phyloP scores from a whole-genome alignment of 2,113 vertebrate genomes.

The Pangasianodon gigas region DNA sequence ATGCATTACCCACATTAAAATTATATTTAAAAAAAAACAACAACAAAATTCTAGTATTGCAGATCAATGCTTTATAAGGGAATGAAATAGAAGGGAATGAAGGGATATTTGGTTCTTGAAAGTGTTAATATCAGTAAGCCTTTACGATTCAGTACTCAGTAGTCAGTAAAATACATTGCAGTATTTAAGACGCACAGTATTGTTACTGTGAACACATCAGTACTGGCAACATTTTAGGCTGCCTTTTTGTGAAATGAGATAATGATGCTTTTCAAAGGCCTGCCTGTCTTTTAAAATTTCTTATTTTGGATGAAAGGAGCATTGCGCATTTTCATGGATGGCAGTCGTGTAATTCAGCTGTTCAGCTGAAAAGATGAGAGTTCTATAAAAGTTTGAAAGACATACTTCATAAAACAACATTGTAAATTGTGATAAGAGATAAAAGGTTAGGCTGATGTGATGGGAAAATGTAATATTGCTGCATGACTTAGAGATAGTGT shows the following conservation, averaged over 20 bases:
- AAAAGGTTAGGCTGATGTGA: neutral
- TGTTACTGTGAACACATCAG: neutral
- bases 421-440: neutral
- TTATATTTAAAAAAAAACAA: neutral
- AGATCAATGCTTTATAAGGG: neutral
- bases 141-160: neutral
- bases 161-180: neutral
- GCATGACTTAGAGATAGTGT: neutral
- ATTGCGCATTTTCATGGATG: neutral
- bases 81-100: neutral
- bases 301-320: neutral
- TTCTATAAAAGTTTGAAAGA: neutral
- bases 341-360: neutral
- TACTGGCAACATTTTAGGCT: neutral
- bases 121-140: neutral
- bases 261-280: neutral
- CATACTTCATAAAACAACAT: neutral
- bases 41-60: neutral
- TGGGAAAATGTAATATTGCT: neutral
- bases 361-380: neutral
- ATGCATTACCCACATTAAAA: neutral
- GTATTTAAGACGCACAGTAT: neutral
- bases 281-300: neutral
- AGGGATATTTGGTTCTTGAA: neutral
- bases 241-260: neutral